Conservation (phyloP, 2,113 vertebrate genomes). For the Aphelocoma coerulescens region DNA sequence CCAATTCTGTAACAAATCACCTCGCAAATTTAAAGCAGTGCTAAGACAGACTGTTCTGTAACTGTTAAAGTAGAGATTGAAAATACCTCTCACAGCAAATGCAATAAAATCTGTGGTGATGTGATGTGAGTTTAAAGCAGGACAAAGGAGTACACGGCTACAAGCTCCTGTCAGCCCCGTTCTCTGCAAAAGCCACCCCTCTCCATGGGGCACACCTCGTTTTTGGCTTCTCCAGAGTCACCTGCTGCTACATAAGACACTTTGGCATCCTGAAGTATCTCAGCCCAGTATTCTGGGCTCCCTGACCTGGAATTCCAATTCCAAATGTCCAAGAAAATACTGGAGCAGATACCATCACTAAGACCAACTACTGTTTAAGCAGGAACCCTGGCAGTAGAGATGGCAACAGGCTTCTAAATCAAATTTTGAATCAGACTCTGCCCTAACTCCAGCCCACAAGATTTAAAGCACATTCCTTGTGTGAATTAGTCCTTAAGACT, state of each 20-base stretch:
- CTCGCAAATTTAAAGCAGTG: not conserved
- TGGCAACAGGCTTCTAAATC: not conserved
- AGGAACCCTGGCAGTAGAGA: not conserved
- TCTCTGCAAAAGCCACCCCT: not conserved
- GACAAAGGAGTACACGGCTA: not conserved
- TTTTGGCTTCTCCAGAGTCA: not conserved
- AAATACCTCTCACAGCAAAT: not conserved
- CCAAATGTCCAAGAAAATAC: not conserved
- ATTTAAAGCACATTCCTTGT: not conserved
- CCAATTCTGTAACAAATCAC: not conserved
- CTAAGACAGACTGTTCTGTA: not conserved
- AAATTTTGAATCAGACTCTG: not conserved
- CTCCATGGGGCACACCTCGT: accelerated
- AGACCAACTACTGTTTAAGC: not conserved
- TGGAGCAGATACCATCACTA: not conserved
- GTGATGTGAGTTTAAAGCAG: not conserved
- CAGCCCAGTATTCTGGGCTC: not conserved
- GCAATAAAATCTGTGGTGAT: not conserved
- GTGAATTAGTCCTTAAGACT: not conserved
- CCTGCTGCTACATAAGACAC: not conserved
- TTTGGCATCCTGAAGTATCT: not conserved
- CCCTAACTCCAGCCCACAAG: not conserved
- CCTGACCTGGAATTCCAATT: not conserved
- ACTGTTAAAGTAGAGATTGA: accelerated
- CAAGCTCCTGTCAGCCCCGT: not conserved